A percentile compares a stretch with the other conserved stretches of the same genome.
Evolutionary conservation across 2,888 invertebrate genomes (phyloP).

Genomic region (Exocentrus adspersus): DNA sequence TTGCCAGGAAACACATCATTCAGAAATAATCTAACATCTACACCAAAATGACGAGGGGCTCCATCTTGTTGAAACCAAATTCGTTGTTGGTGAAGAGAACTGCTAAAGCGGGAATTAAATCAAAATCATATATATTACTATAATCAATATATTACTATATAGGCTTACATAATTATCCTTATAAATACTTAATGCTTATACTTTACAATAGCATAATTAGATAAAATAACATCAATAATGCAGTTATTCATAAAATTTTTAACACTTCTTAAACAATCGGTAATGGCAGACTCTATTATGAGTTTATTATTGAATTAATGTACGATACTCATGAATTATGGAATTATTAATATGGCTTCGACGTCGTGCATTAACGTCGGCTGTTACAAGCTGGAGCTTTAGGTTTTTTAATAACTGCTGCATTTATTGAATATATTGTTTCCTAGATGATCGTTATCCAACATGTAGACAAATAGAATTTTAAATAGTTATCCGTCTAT

Average conservation of each 20-base stretch:
- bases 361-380: slow-evolving; percentile 6
- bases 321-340: slow-evolving; percentile 24
- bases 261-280: slow-evolving; percentile 32
- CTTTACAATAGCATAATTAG: no score
- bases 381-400: not conserved
- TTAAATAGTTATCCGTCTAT: not conserved
- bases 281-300: slow-evolving; percentile 25
- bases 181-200: no score
- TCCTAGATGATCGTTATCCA: not conserved
- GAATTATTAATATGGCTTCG: slow-evolving; percentile 18
- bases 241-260: slow-evolving; percentile 26
- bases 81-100: no score
- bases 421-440: slow-evolving; percentile 21
- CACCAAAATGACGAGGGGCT: no score
- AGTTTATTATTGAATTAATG: slow-evolving; percentile 31
- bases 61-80: no score
- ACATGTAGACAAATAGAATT: not conserved
- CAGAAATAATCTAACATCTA: no score
- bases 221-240: not conserved
- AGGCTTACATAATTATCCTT: no score
- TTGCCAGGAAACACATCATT: no score
- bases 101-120: no score
- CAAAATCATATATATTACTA: no score
- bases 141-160: no score
- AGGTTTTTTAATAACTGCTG: slow-evolving; percentile 12